Percentiles rank a stretch among this genome's conserved stretches.
These are phyloP conservation scores for Oryzias dopingdopingensis DNA, from an alignment of 2,797 vertebrate species.

Conservation along the genomic window DNA sequence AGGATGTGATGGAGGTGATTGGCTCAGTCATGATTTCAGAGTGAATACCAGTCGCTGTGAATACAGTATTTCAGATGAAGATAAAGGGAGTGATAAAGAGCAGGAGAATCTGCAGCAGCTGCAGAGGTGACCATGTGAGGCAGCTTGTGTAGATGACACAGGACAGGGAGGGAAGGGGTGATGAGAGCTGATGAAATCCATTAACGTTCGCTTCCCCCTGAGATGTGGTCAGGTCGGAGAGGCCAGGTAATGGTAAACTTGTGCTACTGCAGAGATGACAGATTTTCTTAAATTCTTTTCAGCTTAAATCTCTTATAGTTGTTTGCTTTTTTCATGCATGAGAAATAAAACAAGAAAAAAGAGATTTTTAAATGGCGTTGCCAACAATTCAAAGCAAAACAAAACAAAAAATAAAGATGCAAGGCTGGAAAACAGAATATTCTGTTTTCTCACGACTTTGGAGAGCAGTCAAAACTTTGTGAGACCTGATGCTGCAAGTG, in stretches of 20 bases:
- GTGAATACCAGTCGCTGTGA: constrained; percentile 50
- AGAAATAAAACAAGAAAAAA: too few relatives aligned
- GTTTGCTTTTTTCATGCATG: too few relatives aligned
- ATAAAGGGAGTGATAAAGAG: constrained; percentile 27
- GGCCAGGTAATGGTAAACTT: constrained; percentile 39
- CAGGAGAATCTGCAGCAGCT: constrained; percentile 13
- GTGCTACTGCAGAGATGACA: constrained; percentile 60
- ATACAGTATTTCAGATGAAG: constrained; percentile 42
- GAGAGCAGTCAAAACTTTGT: too few relatives aligned
- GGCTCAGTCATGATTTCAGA: constrained; percentile 44
- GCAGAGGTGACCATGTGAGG: constrained; percentile 38
- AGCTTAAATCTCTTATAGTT: too few relatives aligned
- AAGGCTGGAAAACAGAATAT: too few relatives aligned
- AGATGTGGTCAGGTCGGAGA: constrained; percentile 40
- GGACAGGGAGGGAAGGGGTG: constrained; percentile 47
- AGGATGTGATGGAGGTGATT: constrained; percentile 21
- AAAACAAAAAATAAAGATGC: too few relatives aligned
- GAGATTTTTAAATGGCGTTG: too few relatives aligned
- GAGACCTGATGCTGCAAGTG: too few relatives aligned
- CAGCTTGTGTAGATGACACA: constrained; percentile 33
- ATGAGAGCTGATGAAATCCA: constrained; percentile 48
- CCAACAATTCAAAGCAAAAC: too few relatives aligned
- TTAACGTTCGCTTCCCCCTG: constrained; percentile 37
- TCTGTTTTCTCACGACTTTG: too few relatives aligned
- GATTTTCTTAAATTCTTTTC: constrained; percentile 57